Evolutionary conservation across 2,113 vertebrate species (phyloP), one percentile per base, ranked within the genome.

Genomic region (Clupea harengus): DNA sequence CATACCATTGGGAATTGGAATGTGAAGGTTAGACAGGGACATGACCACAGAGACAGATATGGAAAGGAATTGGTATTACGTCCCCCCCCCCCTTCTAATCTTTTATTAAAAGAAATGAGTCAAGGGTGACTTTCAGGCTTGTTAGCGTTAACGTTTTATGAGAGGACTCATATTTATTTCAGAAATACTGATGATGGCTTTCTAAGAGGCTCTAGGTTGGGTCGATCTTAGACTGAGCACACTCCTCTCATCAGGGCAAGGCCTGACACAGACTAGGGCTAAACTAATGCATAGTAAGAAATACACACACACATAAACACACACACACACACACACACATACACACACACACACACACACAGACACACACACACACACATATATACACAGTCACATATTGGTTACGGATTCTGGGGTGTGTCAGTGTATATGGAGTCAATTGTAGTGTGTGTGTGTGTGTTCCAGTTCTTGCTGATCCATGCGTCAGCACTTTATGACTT

Each of bases 401-500:
- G 64, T 72, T 3, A 28, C n/a, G 8, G 3, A 72, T 72, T 72
- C 32, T 72, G 10, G 64, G 64, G 64, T 72, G 25, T 72, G 22
- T 10, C n/a, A 13, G 7, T 28, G 7, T 28, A 11, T 9, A 32
- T 72, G 64, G 39, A 85, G 92, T 90, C 93, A 93, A 91, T 93
- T 94, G 93, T 94, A 15, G 60, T 67, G 22, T 67, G 60, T 67
- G 60, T 67, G 57, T 64, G 57, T 64, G 57, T 64, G 57, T 64
- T 28, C 64, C 10, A 25, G 39, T 3, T 25, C 64, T 72, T 84
- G 85, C 86, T 93, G 93, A 95, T 92, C 93, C 91, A 90, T 47
- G 87, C 93, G 81, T 94, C 94, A 94, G 92, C 93, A 93, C 90
- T 94, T 95, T 93, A 92, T 91, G 85, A 92, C 89, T 93, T 93